phyloP scores from a whole-genome alignment of 2,888 invertebrate genomes.

The Ophion ventricosus region DNA sequence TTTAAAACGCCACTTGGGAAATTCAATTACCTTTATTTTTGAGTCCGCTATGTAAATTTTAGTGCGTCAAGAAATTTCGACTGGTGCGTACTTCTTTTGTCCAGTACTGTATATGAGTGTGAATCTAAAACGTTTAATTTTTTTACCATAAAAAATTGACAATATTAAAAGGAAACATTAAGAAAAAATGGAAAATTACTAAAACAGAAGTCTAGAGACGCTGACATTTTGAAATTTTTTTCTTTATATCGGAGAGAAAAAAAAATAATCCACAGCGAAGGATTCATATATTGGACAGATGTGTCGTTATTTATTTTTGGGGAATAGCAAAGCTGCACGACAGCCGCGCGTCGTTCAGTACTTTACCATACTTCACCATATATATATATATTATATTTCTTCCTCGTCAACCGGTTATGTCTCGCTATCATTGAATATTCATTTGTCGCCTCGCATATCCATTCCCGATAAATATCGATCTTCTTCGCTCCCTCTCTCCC shows the following conservation, averaged over 20 bases:
- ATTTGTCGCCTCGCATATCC: slow-evolving; percentile 6
- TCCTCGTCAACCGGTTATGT: not conserved
- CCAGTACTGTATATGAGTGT: too few species aligned
- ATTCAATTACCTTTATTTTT: too few species aligned
- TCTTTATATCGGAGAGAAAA: not conserved
- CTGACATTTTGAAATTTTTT: not conserved
- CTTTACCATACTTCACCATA: not conserved
- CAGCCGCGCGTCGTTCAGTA: not conserved
- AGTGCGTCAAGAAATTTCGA: too few species aligned
- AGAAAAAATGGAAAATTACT: not conserved
- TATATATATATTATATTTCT: not conserved
- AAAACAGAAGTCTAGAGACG: not conserved
- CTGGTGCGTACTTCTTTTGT: too few species aligned
- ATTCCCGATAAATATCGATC: slow-evolving; percentile 5
- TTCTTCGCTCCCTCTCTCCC: not conserved
- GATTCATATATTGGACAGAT: not conserved
- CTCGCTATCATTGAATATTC: slow-evolving; percentile 7
- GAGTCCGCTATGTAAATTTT: too few species aligned
- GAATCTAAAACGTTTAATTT: too few species aligned
- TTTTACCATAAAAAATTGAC: too few species aligned
- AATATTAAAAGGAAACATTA: not conserved
- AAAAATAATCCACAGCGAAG: not conserved
- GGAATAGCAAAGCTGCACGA: not conserved
- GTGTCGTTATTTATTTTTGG: not conserved
- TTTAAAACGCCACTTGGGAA: too few species aligned